Base-by-base conservation (phyloP, 2,888 invertebrate species). In the Phrixothrix hirtus region DNA sequence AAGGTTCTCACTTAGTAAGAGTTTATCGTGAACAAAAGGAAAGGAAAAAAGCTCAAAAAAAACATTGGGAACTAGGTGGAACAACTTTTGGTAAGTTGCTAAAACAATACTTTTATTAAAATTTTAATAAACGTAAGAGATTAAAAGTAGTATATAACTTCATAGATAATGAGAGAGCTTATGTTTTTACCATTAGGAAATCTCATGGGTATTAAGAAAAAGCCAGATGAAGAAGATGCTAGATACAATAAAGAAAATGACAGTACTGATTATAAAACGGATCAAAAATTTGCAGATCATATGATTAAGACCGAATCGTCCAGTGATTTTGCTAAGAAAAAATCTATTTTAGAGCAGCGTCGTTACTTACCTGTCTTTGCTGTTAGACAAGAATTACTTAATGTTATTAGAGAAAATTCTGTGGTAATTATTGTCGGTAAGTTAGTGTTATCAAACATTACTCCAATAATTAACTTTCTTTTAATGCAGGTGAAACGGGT, bases 41-140 rank as follows among this genome's bases (percentile, higher is more conserved):
- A 72, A 80, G 95, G n/a, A 84, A 88, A 45, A 95, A 93, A 72
- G 96, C 95, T 0, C 98, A 99, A 74, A 95, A 96, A 74, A 98
- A 99, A 71, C 97, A 99, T 72, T 99, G 98, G 98, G 96, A 99
- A 74, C 76, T 99, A 51, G 94, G 96, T 37, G 99, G 99, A 29
- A 98, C 97, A 1, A 92, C 89, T 65, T 81, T 96, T 52, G 95
- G 86, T 63, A n/a, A n/a, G n/a, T n/a, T n/a, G n/a, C n/a, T n/a
- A n/a, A n/a, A n/a, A n/a, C n/a, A n/a, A n/a, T n/a, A n/a, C n/a
- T n/a, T n/a, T n/a, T n/a, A n/a, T n/a, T n/a, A n/a, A n/a, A n/a
- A n/a, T n/a, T n/a, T n/a, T n/a, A n/a, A n/a, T n/a, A n/a, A n/a
- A n/a, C n/a, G n/a, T n/a, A n/a, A n/a, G n/a, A n/a, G n/a, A n/a